phyloP scores from a whole-genome alignment of 2,113 vertebrate species.

The Candoia aspera region DNA sequence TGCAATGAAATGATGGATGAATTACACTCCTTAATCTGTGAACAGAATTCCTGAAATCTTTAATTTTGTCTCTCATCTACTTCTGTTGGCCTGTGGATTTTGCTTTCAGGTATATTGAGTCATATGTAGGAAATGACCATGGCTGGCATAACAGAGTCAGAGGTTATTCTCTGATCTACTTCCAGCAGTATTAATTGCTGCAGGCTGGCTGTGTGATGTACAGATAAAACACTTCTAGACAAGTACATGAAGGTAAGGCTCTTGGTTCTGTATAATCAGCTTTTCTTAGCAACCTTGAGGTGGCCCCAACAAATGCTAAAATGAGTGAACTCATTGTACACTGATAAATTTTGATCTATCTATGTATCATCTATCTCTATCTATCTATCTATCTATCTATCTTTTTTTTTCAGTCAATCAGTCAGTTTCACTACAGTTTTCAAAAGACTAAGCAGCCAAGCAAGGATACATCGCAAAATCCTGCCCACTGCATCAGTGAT shows the following conservation, averaged over 20 bases:
- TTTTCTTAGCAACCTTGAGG: neutral
- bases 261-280: neutral
- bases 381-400: too few relatives aligned
- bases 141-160: neutral
- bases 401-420: neutral
- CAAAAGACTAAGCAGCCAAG: neutral
- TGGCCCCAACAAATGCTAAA: neutral
- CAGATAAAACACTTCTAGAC: neutral
- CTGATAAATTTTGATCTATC: neutral
- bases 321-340: neutral
- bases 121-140: neutral
- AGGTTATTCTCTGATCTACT: neutral
- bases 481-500: neutral
- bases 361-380: neutral
- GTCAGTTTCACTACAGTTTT: neutral
- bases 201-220: accelerated
- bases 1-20: slow-evolving; percentile 6
- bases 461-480: slow-evolving; percentile 8
- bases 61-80: neutral
- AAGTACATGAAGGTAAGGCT: neutral
- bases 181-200: neutral
- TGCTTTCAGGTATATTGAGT: neutral
- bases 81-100: neutral
- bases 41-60: neutral
- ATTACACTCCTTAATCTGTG: slow-evolving; percentile 9